Evolutionary conservation across 23 tunicate genomes (phyloP), one percentile per base, ranked within the genome.

Genomic region (Ciona savignyi): DNA sequence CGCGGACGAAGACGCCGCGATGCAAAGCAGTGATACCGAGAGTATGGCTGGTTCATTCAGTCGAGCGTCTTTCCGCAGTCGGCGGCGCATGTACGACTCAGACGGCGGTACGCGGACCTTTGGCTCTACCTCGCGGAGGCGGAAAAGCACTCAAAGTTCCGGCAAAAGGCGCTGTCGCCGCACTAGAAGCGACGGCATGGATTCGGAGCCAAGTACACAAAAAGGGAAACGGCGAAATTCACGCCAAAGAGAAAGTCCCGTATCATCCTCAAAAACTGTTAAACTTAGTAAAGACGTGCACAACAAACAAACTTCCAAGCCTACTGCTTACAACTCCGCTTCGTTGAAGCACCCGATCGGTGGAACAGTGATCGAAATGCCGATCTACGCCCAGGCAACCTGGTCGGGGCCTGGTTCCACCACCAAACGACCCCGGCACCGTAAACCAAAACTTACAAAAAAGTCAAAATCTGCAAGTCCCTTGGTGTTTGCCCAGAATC

Each of bases 321-420:
- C 15, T 42, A 15, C 56, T 6, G 56, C 15, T 6, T 48, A 72
- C 76, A 26, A 72, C n/a, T 74, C 80, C 1, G 48, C 75, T 19
- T 82, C 87, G 0, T 69, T 82, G 49, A 82, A 75, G 30, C 60
- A 80, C 29, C 87, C 87, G 0, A 34, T 67, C 20, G 64, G 75
- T 6, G 81, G 89, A 34, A 77, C 82, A 1, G 70, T 83, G 20
- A 64, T 83, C 0, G 89, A 83, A 49, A 76, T 83, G 81, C 89
- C 89, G 22, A 83, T 83, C 3, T 83, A 83, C 73, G 76, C 89
- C 23, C 89, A 83, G 35, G 72, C 77, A 2, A 83, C 89, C 9
- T 83, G 89, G 89, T 35, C 82, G 0, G 89, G 82, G 3, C 89
- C 82, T 1, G 87, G 78, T 1, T 31, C 73, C 1, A 29, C 48